Conservation (phyloP, 2,888 invertebrate species). For the Trichogramma dendrolimi region DNA sequence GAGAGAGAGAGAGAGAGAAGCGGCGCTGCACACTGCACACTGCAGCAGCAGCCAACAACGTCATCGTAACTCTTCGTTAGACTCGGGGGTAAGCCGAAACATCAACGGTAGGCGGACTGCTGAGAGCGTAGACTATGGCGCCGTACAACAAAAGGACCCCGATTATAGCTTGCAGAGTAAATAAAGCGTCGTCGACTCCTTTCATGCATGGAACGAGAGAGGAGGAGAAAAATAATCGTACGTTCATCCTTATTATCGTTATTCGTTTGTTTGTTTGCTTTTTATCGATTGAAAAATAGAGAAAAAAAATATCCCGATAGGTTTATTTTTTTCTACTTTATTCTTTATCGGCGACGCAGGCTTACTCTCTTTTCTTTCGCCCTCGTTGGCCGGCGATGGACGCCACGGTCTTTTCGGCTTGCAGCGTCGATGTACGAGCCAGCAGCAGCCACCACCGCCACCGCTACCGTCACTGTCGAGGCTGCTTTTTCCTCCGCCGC, state of each 20-base stretch:
- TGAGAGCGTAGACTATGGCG: constrained; percentile 40
- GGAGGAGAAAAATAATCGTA: too few species aligned
- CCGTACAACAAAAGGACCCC: constrained; percentile 39
- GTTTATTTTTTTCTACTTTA: constrained; percentile 7
- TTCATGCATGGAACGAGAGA: constrained; percentile 14
- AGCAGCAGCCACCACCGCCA: too few species aligned
- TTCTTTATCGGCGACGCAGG: not conserved
- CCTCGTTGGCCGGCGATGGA: constrained; percentile 3
- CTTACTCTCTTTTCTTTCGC: constrained; percentile 5
- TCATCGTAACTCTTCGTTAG: constrained; percentile 19
- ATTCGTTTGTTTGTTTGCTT: not conserved
- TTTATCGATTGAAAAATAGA: not conserved
- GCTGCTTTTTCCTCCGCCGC: too few species aligned
- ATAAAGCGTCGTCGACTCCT: constrained; percentile 41
- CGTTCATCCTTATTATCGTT: not conserved
- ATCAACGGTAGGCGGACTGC: constrained; percentile 33
- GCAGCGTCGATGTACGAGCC: too few species aligned
- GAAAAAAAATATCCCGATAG: not conserved
- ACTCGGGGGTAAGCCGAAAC: constrained; percentile 23
- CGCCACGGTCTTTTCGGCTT: too few species aligned
- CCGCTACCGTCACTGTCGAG: too few species aligned
- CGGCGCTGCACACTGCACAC: not conserved
- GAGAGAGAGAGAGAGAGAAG: not conserved
- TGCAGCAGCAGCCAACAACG: not conserved
- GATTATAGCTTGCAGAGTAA: constrained; percentile 39